Conservation (phyloP, 1,140 invertebrate genomes). For the Octopus bimaculoides region DNA sequence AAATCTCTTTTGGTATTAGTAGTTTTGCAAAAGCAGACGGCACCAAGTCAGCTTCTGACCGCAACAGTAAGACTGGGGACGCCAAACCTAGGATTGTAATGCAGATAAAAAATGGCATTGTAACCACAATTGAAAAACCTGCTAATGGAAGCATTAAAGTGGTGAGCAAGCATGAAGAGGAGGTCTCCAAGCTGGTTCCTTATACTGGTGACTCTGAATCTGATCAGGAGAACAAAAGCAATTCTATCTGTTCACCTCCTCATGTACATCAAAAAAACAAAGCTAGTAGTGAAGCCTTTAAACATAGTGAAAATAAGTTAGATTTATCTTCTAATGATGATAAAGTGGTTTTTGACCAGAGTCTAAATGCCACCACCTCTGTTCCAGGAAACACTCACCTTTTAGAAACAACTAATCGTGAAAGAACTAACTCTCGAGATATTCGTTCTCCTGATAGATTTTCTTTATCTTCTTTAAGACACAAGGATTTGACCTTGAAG, state of each 20-base stretch:
- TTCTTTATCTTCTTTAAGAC: slow-evolving; percentile 13
- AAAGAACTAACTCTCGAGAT: slow-evolving; percentile 18
- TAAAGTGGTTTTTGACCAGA: slow-evolving; percentile 36
- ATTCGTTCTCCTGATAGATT: slow-evolving; percentile 14
- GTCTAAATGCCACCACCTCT: slow-evolving; percentile 40
- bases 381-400: slow-evolving; percentile 40
- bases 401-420: slow-evolving; percentile 24
- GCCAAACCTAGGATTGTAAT: slow-evolving; percentile 49
- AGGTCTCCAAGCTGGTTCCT: slow-evolving; percentile 44
- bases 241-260: neutral
- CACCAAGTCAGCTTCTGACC: slow-evolving; percentile 18
- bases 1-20: slow-evolving; percentile 45
- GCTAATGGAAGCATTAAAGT: slow-evolving; percentile 42
- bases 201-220: slow-evolving; percentile 54
- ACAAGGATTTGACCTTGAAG: slow-evolving; percentile 5
- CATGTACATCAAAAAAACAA: neutral
- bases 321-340: neutral
- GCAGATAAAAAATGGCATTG: slow-evolving; percentile 55
- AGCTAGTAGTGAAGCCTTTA: neutral
- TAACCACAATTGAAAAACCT: slow-evolving; percentile 43
- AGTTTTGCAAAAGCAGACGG: neutral
- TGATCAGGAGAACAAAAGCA: slow-evolving; percentile 31
- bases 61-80: slow-evolving; percentile 26
- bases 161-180: slow-evolving; percentile 20
- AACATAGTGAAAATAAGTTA: neutral